phyloP scores from a whole-genome alignment of 2,888 invertebrate species.

The Caenorhabditis uteleia region DNA sequence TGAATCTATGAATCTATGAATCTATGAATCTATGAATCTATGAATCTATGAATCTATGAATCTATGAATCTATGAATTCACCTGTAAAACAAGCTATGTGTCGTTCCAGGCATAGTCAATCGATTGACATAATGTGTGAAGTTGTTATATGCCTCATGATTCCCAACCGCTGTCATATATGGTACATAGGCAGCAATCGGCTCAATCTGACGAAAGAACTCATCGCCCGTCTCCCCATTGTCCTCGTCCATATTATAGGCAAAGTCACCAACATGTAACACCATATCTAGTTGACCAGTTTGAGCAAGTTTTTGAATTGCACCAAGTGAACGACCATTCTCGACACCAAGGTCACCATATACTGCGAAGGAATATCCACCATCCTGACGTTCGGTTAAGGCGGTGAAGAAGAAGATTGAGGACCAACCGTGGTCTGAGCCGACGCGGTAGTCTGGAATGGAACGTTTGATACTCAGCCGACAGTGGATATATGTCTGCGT shows the following conservation, averaged over 20 bases:
- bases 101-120: slow-evolving; percentile 83
- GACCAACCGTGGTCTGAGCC: slow-evolving; percentile 58
- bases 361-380: slow-evolving; percentile 47
- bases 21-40: too few species aligned
- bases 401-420: slow-evolving; percentile 57
- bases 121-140: slow-evolving; percentile 91
- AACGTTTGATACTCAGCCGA: not conserved
- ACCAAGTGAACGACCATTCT: slow-evolving; percentile 85
- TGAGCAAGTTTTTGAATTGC: slow-evolving; percentile 85
- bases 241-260: slow-evolving; percentile 88
- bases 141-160: slow-evolving; percentile 54
- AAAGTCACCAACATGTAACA: slow-evolving; percentile 77
- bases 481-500: too few species aligned
- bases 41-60: too few species aligned
- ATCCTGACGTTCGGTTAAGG: slow-evolving; percentile 30
- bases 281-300: slow-evolving; percentile 72
- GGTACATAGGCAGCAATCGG: slow-evolving; percentile 87
- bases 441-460: slow-evolving; percentile 51
- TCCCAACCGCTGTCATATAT: slow-evolving; percentile 83
- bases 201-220: slow-evolving; percentile 86
- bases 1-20: too few species aligned
- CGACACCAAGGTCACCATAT: slow-evolving; percentile 52
- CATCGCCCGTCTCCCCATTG: slow-evolving; percentile 84
- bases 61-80: too few species aligned
- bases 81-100: slow-evolving; percentile 69